phyloP scores from a whole-genome alignment of 2,888 invertebrate genomes.

The Asteroscopus sphinx region DNA sequence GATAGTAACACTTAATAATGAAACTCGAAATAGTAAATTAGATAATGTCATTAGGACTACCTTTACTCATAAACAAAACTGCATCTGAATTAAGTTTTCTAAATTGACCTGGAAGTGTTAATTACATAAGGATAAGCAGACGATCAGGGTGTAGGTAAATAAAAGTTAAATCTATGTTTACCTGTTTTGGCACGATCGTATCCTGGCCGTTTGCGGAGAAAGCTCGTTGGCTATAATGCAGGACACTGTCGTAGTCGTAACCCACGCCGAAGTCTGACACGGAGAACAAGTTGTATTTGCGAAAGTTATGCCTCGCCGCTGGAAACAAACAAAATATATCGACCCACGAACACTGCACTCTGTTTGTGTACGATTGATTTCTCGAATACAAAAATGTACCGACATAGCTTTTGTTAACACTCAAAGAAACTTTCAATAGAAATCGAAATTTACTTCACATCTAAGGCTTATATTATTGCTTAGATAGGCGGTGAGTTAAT shows the following conservation, averaged over 20 bases:
- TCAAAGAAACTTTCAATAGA: slow-evolving; percentile 56
- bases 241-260: slow-evolving; percentile 93
- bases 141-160: no score
- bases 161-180: slow-evolving; percentile 46
- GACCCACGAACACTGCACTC: slow-evolving; percentile 41
- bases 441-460: slow-evolving; percentile 52
- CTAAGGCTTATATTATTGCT: slow-evolving; percentile 52
- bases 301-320: slow-evolving; percentile 88
- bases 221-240: slow-evolving; percentile 93
- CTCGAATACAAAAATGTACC: slow-evolving; percentile 35
- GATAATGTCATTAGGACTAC: no score
- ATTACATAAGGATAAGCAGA: no score
- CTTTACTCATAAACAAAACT: no score
- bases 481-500: slow-evolving; percentile 52
- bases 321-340: slow-evolving; percentile 59
- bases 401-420: slow-evolving; percentile 35
- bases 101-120: no score
- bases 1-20: no score
- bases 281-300: slow-evolving; percentile 91
- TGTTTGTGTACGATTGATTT: slow-evolving; percentile 27
- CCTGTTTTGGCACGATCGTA: slow-evolving; percentile 91
- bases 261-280: slow-evolving; percentile 92
- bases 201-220: slow-evolving; percentile 92
- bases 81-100: no score
- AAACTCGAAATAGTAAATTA: no score